Evolutionary conservation across 2,888 invertebrate species (phyloP).

Genomic region (Drosophila tanythrix): DNA sequence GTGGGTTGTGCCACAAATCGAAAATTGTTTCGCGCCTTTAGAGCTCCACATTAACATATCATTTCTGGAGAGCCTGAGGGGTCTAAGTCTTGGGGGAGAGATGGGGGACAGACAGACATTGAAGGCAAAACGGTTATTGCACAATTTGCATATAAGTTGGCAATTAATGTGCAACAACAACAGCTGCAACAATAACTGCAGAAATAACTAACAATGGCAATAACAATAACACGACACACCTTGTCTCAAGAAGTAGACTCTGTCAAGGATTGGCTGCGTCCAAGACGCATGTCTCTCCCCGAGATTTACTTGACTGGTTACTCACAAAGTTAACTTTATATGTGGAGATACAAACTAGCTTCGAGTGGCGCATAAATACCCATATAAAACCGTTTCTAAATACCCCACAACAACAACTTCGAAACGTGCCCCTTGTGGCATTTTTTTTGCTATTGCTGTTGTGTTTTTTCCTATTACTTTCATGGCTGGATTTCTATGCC

Average conservation of each 20-base stretch:
- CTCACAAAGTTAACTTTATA: conserved; percentile 15
- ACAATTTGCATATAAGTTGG: conserved; percentile 75
- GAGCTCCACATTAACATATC: conserved; percentile 44
- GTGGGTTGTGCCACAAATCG: conserved; percentile 59
- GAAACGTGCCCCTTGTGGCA: conserved; percentile 64
- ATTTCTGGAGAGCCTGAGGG: conserved; percentile 11
- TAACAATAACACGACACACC: conserved; percentile 62
- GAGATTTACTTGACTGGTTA: conserved; percentile 28
- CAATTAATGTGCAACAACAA: conserved; percentile 67
- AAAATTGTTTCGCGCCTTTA: conserved; percentile 75
- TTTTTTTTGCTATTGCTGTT: not conserved
- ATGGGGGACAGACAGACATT: conserved; percentile 27
- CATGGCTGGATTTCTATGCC: conserved; percentile 36
- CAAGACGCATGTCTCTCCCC: conserved; percentile 7
- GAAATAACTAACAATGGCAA: conserved; percentile 36
- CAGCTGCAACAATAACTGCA: conserved; percentile 11
- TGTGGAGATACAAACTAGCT: conserved; percentile 25
- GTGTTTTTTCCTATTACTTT: conserved; percentile 25
- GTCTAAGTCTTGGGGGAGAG: conserved; percentile 14
- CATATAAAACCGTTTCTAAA: conserved; percentile 63
- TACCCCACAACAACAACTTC: conserved; percentile 39
- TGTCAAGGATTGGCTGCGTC: conserved; percentile 65
- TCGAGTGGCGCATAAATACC: conserved; percentile 57
- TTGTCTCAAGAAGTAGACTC: conserved; percentile 48
- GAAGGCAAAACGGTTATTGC: conserved; percentile 62